Evolutionary conservation across 1,140 invertebrate species (phyloP), one percentile per base, ranked within the genome.

Genomic region (Pseudomyrmex cubaensis): DNA sequence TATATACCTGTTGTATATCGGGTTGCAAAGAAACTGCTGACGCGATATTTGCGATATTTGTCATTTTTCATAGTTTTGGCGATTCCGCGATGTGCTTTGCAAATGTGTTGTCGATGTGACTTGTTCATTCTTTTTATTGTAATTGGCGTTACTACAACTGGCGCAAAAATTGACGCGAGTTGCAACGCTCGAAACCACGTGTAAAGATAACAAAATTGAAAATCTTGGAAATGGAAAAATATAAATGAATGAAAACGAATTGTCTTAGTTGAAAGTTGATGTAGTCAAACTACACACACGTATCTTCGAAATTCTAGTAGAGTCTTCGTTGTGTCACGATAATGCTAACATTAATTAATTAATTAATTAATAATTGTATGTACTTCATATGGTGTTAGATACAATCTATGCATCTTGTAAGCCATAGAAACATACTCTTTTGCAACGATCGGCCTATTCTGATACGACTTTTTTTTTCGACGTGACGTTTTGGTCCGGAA

Each of bases 341-440:
- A 9, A 50, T 3, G 17, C 3, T 15, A 12, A 35, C 35, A 46
- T 54, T 22, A 46, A n/a, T 54, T 84, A 78, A 62, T 54, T 84
- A 78, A 62, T 83, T 78, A 78, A 62, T 83, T 78, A 78, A 80
- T 70, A 54, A 46, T 78, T 78, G 44, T 75, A 66, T n/a, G 8
- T 69, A 12, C 9, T 78, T 69, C 4, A 56, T 25, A 10, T 46
- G 17, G 12, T 12, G 15, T 78, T 70, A 69, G 57, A 69, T 15
- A 10, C 8, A 52, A 12, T 48, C 9, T 46, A 9, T 22, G 67
- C 35, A 35, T 35, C 35, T 17, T 3, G 12, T 22, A 64, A 17
- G 7, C 17, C 3, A 50, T 8, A 12, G 59, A 76, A 59, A 67
- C 62, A 44, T 78, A 57, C 44, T n/a, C 50, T 52, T 67, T 12